These are phyloP conservation scores for Lutjanus erythropterus DNA, from an alignment of 2,113 vertebrate species.

Conservation along the genomic window DNA sequence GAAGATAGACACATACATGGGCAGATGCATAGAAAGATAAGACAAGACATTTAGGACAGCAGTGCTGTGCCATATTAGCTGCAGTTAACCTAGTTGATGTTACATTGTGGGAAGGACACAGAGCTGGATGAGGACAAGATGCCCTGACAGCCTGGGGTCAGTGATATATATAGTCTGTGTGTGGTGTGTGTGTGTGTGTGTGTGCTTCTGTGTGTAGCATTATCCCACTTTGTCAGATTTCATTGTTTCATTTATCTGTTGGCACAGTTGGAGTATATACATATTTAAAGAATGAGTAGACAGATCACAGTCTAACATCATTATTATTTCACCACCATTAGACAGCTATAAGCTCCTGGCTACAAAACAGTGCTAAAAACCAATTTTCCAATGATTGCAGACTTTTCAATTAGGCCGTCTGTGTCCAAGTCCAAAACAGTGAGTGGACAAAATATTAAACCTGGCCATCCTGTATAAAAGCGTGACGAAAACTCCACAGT, in stretches of 20 bases:
- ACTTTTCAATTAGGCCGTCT: conserved; percentile 10
- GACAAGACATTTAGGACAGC: conserved; percentile 37
- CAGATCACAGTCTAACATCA: conserved; percentile 37
- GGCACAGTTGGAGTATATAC: conserved; percentile 38
- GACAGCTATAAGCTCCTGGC: conserved; percentile 19
- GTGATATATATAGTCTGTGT: conserved; percentile 72
- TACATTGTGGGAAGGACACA: conserved; percentile 67
- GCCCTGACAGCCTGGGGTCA: conserved; percentile 74
- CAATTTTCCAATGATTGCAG: conserved; percentile 4
- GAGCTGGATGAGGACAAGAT: conserved; percentile 72
- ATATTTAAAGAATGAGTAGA: conserved; percentile 43
- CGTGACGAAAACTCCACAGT: background rate
- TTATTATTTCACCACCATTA: conserved; percentile 58
- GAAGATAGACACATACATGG: background rate
- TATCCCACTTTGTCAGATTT: conserved; percentile 62
- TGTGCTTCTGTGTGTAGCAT: conserved; percentile 31
- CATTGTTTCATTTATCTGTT: conserved; percentile 55
- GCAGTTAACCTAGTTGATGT: conserved; percentile 70
- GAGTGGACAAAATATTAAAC: conserved; percentile 1
- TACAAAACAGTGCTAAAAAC: conserved; percentile 2
- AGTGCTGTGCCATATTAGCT: conserved; percentile 56
- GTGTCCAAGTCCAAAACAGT: conserved; percentile 4
- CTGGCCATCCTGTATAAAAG: background rate
- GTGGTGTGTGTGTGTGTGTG: conserved; percentile 9
- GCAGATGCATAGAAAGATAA: conserved; percentile 16